Evolutionary conservation across 2,113 vertebrate species (phyloP), one percentile per base, ranked within the genome.

Genomic region (Cairina moschata): DNA sequence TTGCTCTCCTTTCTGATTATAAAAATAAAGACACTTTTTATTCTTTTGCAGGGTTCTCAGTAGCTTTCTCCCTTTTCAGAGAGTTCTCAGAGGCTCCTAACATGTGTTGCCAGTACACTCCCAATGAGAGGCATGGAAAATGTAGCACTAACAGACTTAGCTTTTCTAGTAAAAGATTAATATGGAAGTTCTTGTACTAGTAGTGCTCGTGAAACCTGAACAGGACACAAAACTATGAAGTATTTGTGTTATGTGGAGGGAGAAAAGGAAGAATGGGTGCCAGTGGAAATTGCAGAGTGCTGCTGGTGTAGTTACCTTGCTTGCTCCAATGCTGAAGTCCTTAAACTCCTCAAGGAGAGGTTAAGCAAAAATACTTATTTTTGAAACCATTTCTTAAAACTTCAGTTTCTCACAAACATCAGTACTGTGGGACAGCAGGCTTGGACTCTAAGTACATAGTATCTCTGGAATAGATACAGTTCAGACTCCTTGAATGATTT

Each of bases 171-270:
- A n/a, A 55, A 55, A 76, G 11, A 5, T 32, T 4, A 7, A 3
- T 3, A 16, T 13, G n/a, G 29, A 7, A 54, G 13, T 8, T 68
- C 20, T 21, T 56, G 38, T 29, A 21, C 32, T 66, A 9, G 7
- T 13, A 5, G 31, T 23, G 36, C 36, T 72, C 1, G 1, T 44
- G 42, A 22, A 44, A 73, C 26, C 28, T 11, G 15, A 50, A 9
- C 8, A 11, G 32, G 52, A 26, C 6, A 8, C 55, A 13, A 5
- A 2, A 4, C 22, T 54, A 0, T 46, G 54, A 32, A 16, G 38
- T 22, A 3, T 13, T 59, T 48, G 38, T 9, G 14, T 58, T 10
- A 5, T 1, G 7, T 18, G 8, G 66, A 62, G 55, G 38, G 48
- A n/a, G 69, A 21, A 31, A 32, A 12, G n/a, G 86, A 32, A 40